Percentiles rank a stretch among this genome's conserved stretches.
These are phyloP conservation scores for Meiosimyza platycephala DNA, from an alignment of 2,888 invertebrate genomes.

Conservation along the genomic window DNA sequence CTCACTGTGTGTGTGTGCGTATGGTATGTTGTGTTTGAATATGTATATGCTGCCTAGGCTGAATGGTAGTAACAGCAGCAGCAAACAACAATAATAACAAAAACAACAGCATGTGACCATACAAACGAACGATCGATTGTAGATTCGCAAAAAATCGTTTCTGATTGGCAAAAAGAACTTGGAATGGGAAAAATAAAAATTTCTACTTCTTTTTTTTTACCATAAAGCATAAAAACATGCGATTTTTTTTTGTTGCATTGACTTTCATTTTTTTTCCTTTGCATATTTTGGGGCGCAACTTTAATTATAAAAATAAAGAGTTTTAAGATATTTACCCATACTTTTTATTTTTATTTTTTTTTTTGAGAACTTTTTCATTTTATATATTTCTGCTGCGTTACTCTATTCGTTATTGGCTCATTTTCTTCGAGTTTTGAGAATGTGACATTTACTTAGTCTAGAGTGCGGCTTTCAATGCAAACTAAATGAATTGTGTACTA, in stretches of 20 bases:
- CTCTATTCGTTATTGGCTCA: too few relatives aligned
- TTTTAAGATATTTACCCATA: too few relatives aligned
- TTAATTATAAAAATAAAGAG: not conserved
- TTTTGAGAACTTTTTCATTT: too few relatives aligned
- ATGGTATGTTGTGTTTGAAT: constrained; percentile 17
- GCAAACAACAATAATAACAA: constrained; percentile 10
- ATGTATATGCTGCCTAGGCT: not conserved
- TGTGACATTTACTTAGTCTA: too few relatives aligned
- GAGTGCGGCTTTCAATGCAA: too few relatives aligned
- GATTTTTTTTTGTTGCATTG: not conserved
- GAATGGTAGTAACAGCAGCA: not conserved
- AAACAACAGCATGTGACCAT: constrained; percentile 13
- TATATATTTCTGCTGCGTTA: too few relatives aligned
- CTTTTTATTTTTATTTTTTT: too few relatives aligned
- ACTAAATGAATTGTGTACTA: too few relatives aligned
- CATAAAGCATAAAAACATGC: not conserved
- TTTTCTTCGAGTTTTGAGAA: too few relatives aligned
- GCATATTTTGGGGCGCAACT: constrained; percentile 15
- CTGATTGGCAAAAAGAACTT: constrained; percentile 23
- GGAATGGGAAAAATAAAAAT: constrained; percentile 6
- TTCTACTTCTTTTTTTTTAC: not conserved
- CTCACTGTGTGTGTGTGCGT: constrained; percentile 8
- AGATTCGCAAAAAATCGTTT: constrained; percentile 17
- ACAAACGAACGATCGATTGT: constrained; percentile 23
- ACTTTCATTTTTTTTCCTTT: not conserved